These are phyloP conservation scores for Podiceps cristatus DNA, from an alignment of 2,113 vertebrate species.

Conservation along the genomic window DNA sequence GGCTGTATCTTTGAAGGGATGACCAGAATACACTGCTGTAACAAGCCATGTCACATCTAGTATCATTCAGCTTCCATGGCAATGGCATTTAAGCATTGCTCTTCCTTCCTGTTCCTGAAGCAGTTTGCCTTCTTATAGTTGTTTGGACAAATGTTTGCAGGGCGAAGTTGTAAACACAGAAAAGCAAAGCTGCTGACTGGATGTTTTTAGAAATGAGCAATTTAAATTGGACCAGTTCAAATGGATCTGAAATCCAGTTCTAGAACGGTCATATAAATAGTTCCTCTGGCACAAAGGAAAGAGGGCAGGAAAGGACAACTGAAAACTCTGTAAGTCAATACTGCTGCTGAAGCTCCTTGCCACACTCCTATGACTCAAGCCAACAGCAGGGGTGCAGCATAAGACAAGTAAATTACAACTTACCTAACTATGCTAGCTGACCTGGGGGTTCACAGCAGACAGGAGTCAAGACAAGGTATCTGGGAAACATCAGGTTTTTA, in stretches of 20 bases:
- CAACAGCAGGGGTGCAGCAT: background rate
- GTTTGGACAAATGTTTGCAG: background rate
- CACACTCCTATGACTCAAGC: background rate
- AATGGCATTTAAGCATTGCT: background rate
- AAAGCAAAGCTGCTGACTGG: background rate
- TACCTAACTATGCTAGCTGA: background rate
- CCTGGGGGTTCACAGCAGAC: background rate
- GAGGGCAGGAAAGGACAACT: background rate
- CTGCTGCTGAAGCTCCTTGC: background rate
- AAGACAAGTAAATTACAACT: background rate
- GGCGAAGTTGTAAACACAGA: background rate
- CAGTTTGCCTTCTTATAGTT: background rate
- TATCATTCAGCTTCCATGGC: background rate
- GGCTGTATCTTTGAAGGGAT: background rate
- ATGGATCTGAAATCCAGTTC: background rate
- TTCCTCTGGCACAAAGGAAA: background rate
- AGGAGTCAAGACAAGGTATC: background rate
- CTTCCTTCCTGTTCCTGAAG: background rate
- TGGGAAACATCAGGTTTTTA: background rate
- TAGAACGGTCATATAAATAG: background rate
- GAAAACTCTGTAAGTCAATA: background rate
- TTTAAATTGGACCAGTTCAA: background rate
- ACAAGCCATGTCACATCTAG: background rate
- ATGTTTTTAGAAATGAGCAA: background rate
- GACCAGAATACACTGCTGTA: background rate